A percentile compares a stretch with the other conserved stretches of the same genome.
These are phyloP conservation scores for Chironomus riparius DNA, from an alignment of 2,888 invertebrate genomes.

Conservation along the genomic window DNA sequence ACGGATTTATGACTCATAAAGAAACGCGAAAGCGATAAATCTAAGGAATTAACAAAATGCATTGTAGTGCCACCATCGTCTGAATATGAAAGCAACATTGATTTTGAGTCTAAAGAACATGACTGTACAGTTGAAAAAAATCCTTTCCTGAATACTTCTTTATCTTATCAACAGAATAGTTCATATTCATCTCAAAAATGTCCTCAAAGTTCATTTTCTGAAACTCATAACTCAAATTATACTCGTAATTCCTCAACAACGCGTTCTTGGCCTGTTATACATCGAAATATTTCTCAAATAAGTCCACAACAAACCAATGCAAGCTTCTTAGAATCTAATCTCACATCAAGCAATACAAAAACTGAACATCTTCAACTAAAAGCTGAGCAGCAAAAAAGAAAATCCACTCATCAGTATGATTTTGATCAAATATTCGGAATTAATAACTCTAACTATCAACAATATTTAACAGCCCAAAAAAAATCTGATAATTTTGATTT, in stretches of 20 bases:
- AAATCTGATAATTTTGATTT: conserved; percentile 5
- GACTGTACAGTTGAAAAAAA: neutral
- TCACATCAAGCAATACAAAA: neutral
- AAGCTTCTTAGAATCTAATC: neutral
- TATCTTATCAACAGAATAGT: no score
- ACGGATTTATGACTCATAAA: conserved; percentile 44
- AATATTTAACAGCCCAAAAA: neutral
- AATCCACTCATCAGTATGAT: conserved; percentile 38
- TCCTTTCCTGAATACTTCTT: no score
- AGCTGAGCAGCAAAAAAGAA: neutral
- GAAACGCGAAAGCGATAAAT: conserved; percentile 38
- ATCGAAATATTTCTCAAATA: conserved; percentile 34
- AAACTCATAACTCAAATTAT: conserved; percentile 30
- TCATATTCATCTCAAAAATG: no score
- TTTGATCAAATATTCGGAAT: conserved; percentile 39
- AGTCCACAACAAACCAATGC: neutral
- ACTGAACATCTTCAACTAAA: conserved; percentile 5
- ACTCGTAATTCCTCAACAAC: conserved; percentile 41
- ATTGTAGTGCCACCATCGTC: conserved; percentile 42
- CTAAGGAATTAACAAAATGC: conserved; percentile 41
- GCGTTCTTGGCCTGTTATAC: conserved; percentile 43
- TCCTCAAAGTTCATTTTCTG: no score
- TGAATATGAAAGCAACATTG: conserved; percentile 19
- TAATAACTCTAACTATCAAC: conserved; percentile 30
- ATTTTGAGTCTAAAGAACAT: neutral